Evolutionary conservation across 2,888 invertebrate genomes (phyloP).

Genomic region (Atethmia centrago): DNA sequence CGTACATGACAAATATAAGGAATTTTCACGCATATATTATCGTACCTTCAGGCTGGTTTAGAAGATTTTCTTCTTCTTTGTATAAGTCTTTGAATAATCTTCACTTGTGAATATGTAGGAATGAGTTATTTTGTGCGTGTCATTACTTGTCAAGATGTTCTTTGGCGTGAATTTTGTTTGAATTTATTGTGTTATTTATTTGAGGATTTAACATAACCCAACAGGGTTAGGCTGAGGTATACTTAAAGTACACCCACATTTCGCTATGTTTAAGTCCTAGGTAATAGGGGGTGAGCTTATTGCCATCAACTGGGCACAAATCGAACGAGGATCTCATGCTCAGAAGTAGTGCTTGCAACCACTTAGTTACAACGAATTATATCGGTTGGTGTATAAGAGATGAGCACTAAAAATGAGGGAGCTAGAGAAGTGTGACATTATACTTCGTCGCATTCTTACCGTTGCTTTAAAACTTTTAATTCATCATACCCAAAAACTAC

Average conservation of each 20-base stretch:
- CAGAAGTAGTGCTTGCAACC: too few species aligned
- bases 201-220: too few species aligned
- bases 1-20: conserved; percentile 38
- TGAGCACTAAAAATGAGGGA: too few species aligned
- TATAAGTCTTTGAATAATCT: conserved; percentile 24
- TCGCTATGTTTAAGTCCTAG: too few species aligned
- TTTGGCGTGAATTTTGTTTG: background rate
- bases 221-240: too few species aligned
- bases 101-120: background rate
- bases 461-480: too few species aligned
- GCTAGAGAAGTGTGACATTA: too few species aligned
- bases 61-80: conserved; percentile 19
- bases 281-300: background rate
- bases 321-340: background rate
- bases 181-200: background rate
- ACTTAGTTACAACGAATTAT: too few species aligned
- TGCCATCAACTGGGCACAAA: background rate
- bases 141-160: background rate
- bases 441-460: too few species aligned
- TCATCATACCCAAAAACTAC: too few species aligned
- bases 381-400: too few species aligned
- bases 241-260: background rate
- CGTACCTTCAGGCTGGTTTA: conserved; percentile 15
- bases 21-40: conserved; percentile 30
- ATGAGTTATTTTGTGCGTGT: conserved; percentile 1